phyloP scores from a whole-genome alignment of 2,888 invertebrate species.

The Caenorhabditis uteleia region DNA sequence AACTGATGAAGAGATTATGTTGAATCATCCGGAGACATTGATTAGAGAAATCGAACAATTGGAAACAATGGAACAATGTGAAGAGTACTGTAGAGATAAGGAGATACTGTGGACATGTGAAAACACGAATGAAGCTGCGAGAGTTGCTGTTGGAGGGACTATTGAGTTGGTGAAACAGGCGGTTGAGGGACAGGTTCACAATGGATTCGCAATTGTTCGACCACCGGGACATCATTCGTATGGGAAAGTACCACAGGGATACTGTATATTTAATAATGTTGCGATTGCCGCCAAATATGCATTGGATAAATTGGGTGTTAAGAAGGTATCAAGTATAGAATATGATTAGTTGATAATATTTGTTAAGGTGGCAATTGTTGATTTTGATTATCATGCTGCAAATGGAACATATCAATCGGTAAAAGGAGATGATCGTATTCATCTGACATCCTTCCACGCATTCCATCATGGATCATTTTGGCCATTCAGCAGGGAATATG shows the following conservation, averaged over 20 bases:
- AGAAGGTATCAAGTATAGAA: too few relatives aligned
- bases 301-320: conserved; percentile 47
- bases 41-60: conserved; percentile 42
- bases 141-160: conserved; percentile 50
- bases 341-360: too few relatives aligned
- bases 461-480: conserved; percentile 57
- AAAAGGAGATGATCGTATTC: conserved; percentile 38
- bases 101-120: conserved; percentile 56
- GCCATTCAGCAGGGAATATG: conserved; percentile 49
- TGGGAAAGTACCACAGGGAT: conserved; percentile 75
- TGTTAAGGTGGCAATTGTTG: conserved; percentile 51
- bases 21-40: conserved; percentile 47
- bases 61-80: conserved; percentile 45
- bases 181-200: conserved; percentile 70
- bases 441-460: conserved; percentile 50
- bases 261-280: conserved; percentile 98
- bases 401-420: conserved; percentile 53
- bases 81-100: conserved; percentile 52
- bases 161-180: conserved; percentile 54
- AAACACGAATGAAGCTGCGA: conserved; percentile 43
- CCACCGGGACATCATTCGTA: conserved; percentile 91
- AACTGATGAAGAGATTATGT: conserved; percentile 49
- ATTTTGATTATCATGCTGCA: conserved; percentile 55
- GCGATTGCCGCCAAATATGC: conserved; percentile 88
- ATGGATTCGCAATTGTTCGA: conserved; percentile 93